Conservation (phyloP, 2,888 invertebrate species). For the Aphelenchoides bicaudatus region DNA sequence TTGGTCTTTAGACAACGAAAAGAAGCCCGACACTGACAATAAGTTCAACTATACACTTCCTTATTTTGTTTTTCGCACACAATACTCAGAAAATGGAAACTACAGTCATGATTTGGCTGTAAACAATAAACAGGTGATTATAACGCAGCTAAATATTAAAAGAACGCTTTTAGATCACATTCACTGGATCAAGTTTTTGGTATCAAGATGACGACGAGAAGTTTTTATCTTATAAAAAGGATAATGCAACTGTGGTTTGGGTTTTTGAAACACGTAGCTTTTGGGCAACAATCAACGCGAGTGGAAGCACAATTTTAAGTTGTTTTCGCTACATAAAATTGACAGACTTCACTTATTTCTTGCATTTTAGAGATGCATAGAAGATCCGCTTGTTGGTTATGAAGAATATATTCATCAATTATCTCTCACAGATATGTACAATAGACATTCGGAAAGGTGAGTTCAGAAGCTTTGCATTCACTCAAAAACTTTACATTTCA, state of each 20-base stretch:
- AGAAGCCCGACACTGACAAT: background rate
- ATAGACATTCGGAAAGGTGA: conserved; percentile 25
- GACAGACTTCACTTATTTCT: background rate
- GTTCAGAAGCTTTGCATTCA: no score
- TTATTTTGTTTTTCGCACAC: background rate
- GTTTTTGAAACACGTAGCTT: conserved; percentile 16
- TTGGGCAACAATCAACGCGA: conserved; percentile 18
- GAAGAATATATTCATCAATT: conserved; percentile 11
- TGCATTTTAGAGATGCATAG: conserved; percentile 15
- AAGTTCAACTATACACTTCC: conserved; percentile 1
- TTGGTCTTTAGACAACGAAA: conserved; percentile 1
- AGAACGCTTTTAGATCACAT: background rate
- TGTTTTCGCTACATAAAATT: background rate
- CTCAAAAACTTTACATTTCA: no score
- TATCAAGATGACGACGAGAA: conserved; percentile 26
- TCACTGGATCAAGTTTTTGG: conserved; percentile 18
- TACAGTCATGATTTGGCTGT: background rate
- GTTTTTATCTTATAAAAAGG: conserved; percentile 17
- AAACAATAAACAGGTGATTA: no score
- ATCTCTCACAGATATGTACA: conserved; percentile 19
- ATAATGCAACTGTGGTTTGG: conserved; percentile 14
- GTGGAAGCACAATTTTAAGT: conserved; percentile 6
- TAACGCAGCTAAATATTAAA: background rate
- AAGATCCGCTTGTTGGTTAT: conserved; percentile 15
- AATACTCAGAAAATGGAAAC: conserved; percentile 8